These are phyloP conservation scores for Tinea semifulvella DNA, from an alignment of 2,888 invertebrate genomes.

Conservation along the genomic window DNA sequence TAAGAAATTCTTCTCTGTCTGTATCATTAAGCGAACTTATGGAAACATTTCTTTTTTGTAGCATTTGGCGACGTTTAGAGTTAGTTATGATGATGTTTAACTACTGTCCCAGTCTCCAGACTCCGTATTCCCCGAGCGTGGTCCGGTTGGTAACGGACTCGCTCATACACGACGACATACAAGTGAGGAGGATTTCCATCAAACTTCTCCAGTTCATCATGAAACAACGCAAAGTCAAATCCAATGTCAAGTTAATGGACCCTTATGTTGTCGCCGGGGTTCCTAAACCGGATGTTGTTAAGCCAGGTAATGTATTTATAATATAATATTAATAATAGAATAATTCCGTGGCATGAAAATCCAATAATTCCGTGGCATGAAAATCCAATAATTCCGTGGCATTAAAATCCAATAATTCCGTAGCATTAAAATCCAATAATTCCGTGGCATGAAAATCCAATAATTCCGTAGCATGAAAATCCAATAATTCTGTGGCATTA, in stretches of 20 bases:
- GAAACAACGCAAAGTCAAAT: slow-evolving; percentile 75
- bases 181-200: slow-evolving; percentile 77
- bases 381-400: too few relatives aligned
- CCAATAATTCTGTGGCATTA: too few relatives aligned
- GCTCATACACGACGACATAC: slow-evolving; percentile 79
- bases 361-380: too few relatives aligned
- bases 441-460: too few relatives aligned
- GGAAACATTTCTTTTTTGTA: slow-evolving; percentile 17
- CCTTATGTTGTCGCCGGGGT: slow-evolving; percentile 55
- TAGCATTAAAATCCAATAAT: too few relatives aligned
- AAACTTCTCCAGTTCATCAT: slow-evolving; percentile 70
- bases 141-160: slow-evolving; percentile 72
- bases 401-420: too few relatives aligned
- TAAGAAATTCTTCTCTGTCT: too few relatives aligned
- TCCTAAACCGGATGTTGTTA: slow-evolving; percentile 30
- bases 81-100: slow-evolving; percentile 79
- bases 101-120: slow-evolving; percentile 76
- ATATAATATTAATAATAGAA: too few relatives aligned
- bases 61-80: slow-evolving; percentile 75
- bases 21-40: too few relatives aligned
- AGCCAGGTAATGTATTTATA: too few relatives aligned
- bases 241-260: slow-evolving; percentile 68
- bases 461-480: too few relatives aligned
- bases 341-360: too few relatives aligned
- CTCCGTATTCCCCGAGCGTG: slow-evolving; percentile 68